These are phyloP conservation scores for Cryptocheilus praepositus DNA, from an alignment of 2,888 invertebrate species.

Conservation along the genomic window DNA sequence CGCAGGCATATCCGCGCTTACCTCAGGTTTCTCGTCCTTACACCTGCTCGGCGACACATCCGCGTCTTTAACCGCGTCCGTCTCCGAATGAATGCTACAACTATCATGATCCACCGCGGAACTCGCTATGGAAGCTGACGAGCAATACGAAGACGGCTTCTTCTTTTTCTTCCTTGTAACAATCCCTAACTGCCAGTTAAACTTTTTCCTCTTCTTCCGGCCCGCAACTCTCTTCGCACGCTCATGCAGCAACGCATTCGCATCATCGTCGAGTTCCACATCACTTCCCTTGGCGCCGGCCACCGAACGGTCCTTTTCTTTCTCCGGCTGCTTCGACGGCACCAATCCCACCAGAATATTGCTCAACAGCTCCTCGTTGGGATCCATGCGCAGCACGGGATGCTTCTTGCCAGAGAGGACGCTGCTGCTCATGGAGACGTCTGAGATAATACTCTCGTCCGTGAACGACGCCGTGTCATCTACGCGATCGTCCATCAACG, in stretches of 20 bases:
- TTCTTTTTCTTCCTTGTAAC: constrained; percentile 60
- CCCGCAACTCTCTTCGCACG: constrained; percentile 23
- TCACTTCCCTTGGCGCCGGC: constrained; percentile 44
- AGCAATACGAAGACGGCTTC: constrained; percentile 16
- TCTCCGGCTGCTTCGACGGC: constrained; percentile 17
- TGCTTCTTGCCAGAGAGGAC: constrained; percentile 29
- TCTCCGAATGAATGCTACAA: constrained; percentile 6
- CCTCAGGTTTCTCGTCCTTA: background rate
- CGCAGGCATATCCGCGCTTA: background rate
- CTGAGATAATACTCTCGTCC: constrained; percentile 62
- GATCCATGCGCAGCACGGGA: constrained; percentile 5
- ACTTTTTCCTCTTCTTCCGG: constrained; percentile 64
- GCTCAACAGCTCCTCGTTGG: constrained; percentile 57
- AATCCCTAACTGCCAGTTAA: constrained; percentile 64
- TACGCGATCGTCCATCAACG: constrained; percentile 28
- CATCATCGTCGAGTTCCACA: constrained; percentile 49
- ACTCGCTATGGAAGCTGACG: background rate
- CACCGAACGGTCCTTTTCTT: constrained; percentile 20
- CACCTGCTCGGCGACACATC: background rate
- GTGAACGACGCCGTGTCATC: constrained; percentile 52
- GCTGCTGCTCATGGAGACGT: constrained; percentile 62
- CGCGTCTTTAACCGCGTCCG: background rate
- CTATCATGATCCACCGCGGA: background rate
- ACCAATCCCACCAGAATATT: constrained; percentile 53
- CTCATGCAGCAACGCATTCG: constrained; percentile 5